Evolutionary conservation across 2,888 invertebrate genomes (phyloP), one percentile per base, ranked within the genome.

Genomic region (Agrotis clavis): DNA sequence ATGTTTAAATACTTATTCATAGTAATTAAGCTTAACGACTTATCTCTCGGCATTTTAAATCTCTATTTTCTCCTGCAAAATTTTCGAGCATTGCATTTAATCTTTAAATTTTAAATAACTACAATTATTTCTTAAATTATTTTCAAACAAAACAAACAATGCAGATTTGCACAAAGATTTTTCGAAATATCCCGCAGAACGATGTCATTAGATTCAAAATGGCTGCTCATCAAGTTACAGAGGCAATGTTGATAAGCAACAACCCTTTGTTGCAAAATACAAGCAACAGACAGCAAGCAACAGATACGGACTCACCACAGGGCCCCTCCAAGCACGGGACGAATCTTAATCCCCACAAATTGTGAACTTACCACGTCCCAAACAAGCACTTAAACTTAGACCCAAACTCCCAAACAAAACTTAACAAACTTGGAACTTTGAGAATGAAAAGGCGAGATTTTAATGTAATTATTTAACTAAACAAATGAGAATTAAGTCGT

Each of bases 401-500:
- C 19, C 7, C 4, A 54, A 77, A 77, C 67, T 45, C 19, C 7
- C 4, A 54, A 77, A 77, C 67, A n/a, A 60, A 72, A 74, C 56
- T 62, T 53, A 69, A 72, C 62, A 66, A 60, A 79, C 71, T 72
- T 54, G 16, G 18, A 77, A 82, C 63, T 80, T 74, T 11, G 21
- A 56, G 54, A 74, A 74, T 30, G 77, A 81, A 79, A 78, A 71
- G 69, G 65, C 77, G 71, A 82, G 69, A 63, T 80, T 82, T 76
- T 76, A 70, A 80, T 72, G 60, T 53, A 80, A 79, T 79, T 74
- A 74, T 76, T 83, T 79, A 78, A 65, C 71, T 75, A 64, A 71
- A 72, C 48, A 73, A 41, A 65, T 41, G 57, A 0, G 68, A 74
- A 72, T 57, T 61, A 73, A 72, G 59, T 68, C 57, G 19, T 64